phyloP scores from a whole-genome alignment of 2,797 vertebrate species.

The Australoheros facetus region DNA sequence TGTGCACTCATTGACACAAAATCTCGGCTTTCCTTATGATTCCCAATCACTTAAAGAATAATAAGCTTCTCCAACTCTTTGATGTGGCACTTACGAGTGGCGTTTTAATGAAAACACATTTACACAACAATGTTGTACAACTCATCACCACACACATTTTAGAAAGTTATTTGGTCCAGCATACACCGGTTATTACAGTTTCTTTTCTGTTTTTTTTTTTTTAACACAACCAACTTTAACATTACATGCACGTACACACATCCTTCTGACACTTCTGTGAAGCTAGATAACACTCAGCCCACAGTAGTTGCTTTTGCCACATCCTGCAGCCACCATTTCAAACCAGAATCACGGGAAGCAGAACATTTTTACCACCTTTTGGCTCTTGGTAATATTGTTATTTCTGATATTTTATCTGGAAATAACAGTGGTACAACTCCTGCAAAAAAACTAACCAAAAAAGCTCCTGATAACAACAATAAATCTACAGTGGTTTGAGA shows the following conservation, averaged over 20 bases:
- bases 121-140: constrained; percentile 54
- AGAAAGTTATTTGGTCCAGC: constrained; percentile 68
- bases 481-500: constrained; percentile 52
- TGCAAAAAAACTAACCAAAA: neutral
- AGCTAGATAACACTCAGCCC: constrained; percentile 27
- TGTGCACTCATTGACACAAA: neutral
- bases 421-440: constrained; percentile 7
- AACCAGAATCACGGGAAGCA: constrained; percentile 11
- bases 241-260: constrained; percentile 59
- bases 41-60: neutral
- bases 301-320: neutral
- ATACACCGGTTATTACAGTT: constrained; percentile 47
- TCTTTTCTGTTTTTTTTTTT: neutral
- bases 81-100: constrained; percentile 15
- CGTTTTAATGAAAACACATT: constrained; percentile 62
- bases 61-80: constrained; percentile 11
- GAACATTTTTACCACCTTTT: constrained; percentile 16
- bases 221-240: constrained; percentile 32
- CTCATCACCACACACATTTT: constrained; percentile 49
- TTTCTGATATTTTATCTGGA: constrained; percentile 1
- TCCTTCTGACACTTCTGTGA: constrained; percentile 13
- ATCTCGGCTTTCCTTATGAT: neutral
- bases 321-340: constrained; percentile 15
- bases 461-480: constrained; percentile 26
- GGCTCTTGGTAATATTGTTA: constrained; percentile 9